Evolutionary conservation across 1,140 invertebrate genomes (phyloP), one percentile per base, ranked within the genome.

Genomic region (Bombus superbus): DNA sequence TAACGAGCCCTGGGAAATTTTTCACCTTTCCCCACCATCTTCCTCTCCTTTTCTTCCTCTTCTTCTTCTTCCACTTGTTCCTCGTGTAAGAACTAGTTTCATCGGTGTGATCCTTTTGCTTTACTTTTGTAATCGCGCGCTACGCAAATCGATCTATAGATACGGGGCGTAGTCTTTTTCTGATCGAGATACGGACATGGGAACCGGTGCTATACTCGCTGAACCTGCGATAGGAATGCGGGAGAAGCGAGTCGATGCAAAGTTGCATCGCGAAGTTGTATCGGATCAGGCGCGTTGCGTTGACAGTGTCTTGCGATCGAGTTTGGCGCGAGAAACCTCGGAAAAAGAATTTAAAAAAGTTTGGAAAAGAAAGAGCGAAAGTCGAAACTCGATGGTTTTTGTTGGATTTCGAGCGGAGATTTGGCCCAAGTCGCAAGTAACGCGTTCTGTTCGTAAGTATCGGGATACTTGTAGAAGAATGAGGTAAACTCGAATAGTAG

Each of bases 1-100:
- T 85, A 85, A 88, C 71, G 73, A 89, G 79, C 66, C 66, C 40
- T n/a, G 59, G 47, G 53, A 85, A 86, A 79, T 86, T 81, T 86
- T 78, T 81, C 73, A 73, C 78, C 74, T 64, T 44, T 57, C 69
- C 38, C 32, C 35, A 22, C 42, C 73, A n/a, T 15, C 18, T 68
- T n/a, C 57, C 22, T 68, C 22, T 25, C 22, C 18, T 4, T 68
- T 38, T 38, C 35, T 25, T 38, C 18, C 22, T 38, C 18, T 22
- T 68, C 18, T 10, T 68, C 66, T 25, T 68, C 66, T 35, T 18
- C 53, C 13, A 35, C 59, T 64, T 64, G 59, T 44, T 64, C 38
- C 28, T 42, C 42, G 13, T 15, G 62, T n/a, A 79, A 64, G 53
- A 83, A 75, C 81, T 66, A 83, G 71, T 83, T 47, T 40, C 59